Percentiles rank a stretch among this genome's conserved stretches.
Evolutionary conservation across 2,888 invertebrate species (phyloP).

Genomic region (Tenthredo distinguenda): DNA sequence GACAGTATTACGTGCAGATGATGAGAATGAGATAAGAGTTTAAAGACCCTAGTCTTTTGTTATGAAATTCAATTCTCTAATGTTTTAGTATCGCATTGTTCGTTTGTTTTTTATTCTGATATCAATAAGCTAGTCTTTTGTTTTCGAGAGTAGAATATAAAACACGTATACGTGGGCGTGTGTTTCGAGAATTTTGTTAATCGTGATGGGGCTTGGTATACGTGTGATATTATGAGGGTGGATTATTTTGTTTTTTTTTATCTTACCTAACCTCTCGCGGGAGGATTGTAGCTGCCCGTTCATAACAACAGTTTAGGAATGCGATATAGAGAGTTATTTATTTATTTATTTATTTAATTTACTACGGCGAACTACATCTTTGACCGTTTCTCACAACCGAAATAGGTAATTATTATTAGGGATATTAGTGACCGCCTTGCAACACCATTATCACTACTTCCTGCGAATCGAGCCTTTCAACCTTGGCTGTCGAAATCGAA

Average conservation of each 20-base stretch:
- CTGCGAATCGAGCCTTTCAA: neutral
- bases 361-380: conserved; percentile 18
- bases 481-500: conserved; percentile 14
- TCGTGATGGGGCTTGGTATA: neutral
- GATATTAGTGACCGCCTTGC: neutral
- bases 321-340: neutral
- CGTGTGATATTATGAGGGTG: neutral
- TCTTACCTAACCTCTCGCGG: conserved; percentile 75
- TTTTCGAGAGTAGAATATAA: neutral
- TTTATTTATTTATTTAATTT: conserved; percentile 6
- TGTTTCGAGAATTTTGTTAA: neutral
- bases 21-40: neutral
- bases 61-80: neutral
- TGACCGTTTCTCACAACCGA: neutral
- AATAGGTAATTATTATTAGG: neutral
- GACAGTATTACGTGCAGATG: neutral
- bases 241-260: neutral
- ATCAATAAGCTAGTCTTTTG: neutral
- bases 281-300: conserved; percentile 74
- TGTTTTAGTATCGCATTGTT: neutral
- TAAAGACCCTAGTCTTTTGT: neutral
- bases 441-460: conserved; percentile 6
- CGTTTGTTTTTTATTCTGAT: neutral
- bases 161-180: neutral
- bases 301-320: conserved; percentile 63